Base-by-base conservation (phyloP, 2,888 invertebrate species). In the Carabus problematicus region DNA sequence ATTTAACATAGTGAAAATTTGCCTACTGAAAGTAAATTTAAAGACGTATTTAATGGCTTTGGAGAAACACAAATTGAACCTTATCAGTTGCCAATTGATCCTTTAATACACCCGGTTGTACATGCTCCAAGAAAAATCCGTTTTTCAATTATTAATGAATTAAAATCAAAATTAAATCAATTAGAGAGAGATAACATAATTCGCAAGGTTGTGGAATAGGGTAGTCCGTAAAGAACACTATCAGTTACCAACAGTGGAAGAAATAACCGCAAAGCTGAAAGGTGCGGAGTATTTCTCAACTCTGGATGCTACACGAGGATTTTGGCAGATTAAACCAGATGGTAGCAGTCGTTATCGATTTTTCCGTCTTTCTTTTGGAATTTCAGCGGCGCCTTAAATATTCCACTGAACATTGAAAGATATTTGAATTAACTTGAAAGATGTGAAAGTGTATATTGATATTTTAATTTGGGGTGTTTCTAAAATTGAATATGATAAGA, bases 361-460 rank as follows among this genome's bases (percentile, higher is more conserved):
- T 70, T 42, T 60, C 18, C 66, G 73, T 29, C 56, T 76, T 11
- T 74, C 73, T 8, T 75, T 74, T 72, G 74, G 76, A 9, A 56
- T 75, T n/a, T 67, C 18, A 7, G 59, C 55, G 9, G 71, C 72
- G 7, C 69, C 71, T 16, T 73, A 73, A 29, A 64, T 72, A 39
- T 72, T 75, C 63, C 71, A 74, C 18, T 62, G 68, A 47, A 47
- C 29, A 11, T 64, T 72, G 47, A 63, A 62, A 14, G 8, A 70
- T 29, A 61, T 72, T 8, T 72, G 75, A 43, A 39, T 67, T 45
- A 47, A 12, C 9, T 54, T 73, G 8, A 63, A 71, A 62, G 75
- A 75, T 14, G 74, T 75, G 8, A 72, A 71, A 43, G 71, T 73
- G 6, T 75, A 75, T 68, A 71, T 77, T 72, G 76, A 77, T 71